Conservation (phyloP, 2,797 vertebrate genomes). For the Crenuchus spilurus region DNA sequence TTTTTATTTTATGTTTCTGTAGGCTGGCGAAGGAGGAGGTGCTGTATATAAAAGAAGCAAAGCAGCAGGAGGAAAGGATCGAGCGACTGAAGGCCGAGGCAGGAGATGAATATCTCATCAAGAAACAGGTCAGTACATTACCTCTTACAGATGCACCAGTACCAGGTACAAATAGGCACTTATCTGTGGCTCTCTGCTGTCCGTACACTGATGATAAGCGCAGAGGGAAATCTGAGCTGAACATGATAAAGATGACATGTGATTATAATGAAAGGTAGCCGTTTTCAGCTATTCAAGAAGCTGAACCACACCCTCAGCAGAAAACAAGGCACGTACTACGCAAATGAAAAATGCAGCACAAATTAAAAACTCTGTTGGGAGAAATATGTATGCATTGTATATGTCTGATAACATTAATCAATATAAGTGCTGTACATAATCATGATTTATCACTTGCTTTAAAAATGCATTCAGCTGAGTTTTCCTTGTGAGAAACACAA, state of each 20-base stretch:
- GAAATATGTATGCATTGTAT: not conserved
- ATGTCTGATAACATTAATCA: slow-evolving; percentile 3
- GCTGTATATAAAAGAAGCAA: slow-evolving; percentile 89
- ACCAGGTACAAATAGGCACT: no score
- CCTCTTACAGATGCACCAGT: no score
- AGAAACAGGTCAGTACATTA: slow-evolving; percentile 94
- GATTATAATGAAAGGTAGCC: no score
- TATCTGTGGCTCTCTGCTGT: no score
- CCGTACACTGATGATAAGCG: no score
- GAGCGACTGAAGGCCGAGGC: slow-evolving; percentile 88
- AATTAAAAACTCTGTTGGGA: slow-evolving; percentile 91
- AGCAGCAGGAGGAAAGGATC: slow-evolving; percentile 90
- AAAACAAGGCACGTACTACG: no score
- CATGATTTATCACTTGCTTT: not conserved
- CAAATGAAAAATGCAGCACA: no score
- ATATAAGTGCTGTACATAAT: not conserved
- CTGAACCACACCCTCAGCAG: no score
- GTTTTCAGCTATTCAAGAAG: no score
- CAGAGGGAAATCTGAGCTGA: no score
- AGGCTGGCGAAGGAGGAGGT: slow-evolving; percentile 91
- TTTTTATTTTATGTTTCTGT: slow-evolving; percentile 65
- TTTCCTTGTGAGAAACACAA: not conserved
- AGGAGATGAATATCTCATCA: slow-evolving; percentile 87
- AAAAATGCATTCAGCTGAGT: not conserved
- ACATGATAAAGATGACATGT: no score